Percentiles rank a stretch among this genome's conserved stretches.
phyloP scores from a whole-genome alignment of 2,888 invertebrate species.

The Morpho helenor region DNA sequence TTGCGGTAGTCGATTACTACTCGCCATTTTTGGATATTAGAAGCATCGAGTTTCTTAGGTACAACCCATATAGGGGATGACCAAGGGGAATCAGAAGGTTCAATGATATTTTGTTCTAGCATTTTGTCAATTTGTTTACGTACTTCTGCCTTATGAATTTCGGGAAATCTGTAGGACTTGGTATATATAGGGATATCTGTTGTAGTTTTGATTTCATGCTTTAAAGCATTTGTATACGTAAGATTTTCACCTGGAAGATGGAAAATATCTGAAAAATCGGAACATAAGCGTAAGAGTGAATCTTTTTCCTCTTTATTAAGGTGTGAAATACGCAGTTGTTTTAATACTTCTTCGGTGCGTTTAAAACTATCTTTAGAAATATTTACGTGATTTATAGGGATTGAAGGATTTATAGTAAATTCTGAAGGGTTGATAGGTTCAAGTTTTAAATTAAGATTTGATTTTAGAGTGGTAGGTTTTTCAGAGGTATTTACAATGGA shows the following conservation, averaged over 20 bases:
- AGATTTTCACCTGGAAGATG: conserved; percentile 13
- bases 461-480: conserved; percentile 6
- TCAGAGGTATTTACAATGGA: conserved; percentile 18
- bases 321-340: neutral
- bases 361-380: neutral
- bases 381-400: neutral
- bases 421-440: neutral
- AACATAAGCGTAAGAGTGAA: neutral
- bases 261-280: conserved; percentile 4
- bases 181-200: neutral
- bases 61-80: conserved; percentile 28
- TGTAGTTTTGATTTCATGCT: conserved; percentile 3
- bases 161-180: conserved; percentile 16
- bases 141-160: conserved; percentile 29
- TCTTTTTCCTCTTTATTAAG: neutral
- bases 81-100: conserved; percentile 31
- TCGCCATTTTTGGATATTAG: conserved; percentile 27
- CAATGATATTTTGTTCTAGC: conserved; percentile 29
- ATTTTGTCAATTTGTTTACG: conserved; percentile 26
- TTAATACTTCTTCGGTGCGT: neutral
- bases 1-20: conserved; percentile 28
- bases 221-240: conserved; percentile 1
- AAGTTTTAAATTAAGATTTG: conserved; percentile 14
- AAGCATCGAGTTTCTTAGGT: conserved; percentile 31
- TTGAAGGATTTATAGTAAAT: neutral